Conservation (phyloP, 2,888 invertebrate genomes). For the Acanthosepion lycidas region DNA sequence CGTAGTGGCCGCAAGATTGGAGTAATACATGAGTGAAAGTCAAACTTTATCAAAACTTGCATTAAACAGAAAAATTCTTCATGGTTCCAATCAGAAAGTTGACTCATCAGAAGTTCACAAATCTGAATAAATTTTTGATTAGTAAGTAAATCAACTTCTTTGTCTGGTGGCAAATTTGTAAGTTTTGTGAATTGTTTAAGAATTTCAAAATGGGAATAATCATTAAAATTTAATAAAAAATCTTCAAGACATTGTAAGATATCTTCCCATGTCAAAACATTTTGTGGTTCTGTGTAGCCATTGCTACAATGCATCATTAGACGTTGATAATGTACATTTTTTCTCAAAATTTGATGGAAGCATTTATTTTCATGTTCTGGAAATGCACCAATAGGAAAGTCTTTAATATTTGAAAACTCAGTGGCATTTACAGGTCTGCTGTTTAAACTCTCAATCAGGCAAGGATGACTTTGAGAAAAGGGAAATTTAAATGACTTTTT, state of each 20-base stretch:
- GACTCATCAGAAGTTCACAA: not conserved
- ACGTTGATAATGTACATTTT: not conserved
- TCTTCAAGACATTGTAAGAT: not conserved
- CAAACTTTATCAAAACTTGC: not conserved
- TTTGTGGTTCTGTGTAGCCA: not conserved
- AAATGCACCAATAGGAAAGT: not conserved
- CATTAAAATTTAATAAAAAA: not conserved
- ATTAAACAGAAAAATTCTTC: not conserved
- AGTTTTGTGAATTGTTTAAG: not conserved
- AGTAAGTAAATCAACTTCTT: not conserved
- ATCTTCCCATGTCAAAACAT: not conserved
- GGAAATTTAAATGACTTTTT: not conserved
- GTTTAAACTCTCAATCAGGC: not conserved
- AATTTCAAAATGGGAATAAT: not conserved
- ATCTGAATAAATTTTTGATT: not conserved
- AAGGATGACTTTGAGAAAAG: not conserved
- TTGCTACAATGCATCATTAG: not conserved
- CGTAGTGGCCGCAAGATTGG: not conserved
- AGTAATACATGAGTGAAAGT: constrained; percentile 24
- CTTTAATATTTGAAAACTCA: not conserved
- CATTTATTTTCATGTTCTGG: constrained; percentile 43
- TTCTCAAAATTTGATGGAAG: not conserved
- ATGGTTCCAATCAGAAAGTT: not conserved
- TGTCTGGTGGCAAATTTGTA: not conserved
- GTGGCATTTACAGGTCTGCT: not conserved